A percentile compares a stretch with the other conserved stretches of the same genome.
Conservation (phyloP, 2,113 vertebrate genomes). For the Actenoides lindsayi region DNA sequence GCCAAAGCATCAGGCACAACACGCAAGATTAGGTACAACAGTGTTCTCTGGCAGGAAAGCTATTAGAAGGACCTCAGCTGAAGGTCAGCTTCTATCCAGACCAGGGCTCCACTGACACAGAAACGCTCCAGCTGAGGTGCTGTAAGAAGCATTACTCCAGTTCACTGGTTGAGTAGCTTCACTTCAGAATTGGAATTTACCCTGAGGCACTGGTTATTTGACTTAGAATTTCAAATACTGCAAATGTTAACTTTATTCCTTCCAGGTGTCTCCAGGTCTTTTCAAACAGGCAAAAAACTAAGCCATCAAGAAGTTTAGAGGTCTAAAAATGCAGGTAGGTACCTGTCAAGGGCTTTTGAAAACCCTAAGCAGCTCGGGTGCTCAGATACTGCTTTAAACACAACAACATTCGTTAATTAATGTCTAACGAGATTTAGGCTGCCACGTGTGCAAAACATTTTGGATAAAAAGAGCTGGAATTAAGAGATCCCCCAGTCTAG, state of each 20-base stretch:
- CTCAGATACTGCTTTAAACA: not conserved
- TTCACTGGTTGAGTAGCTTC: not conserved
- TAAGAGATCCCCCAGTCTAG: not conserved
- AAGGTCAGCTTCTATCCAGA: not conserved
- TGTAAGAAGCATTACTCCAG: not conserved
- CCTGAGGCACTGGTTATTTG: not conserved
- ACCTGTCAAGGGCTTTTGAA: not conserved
- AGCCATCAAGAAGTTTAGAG: not conserved
- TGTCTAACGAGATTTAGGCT: not conserved
- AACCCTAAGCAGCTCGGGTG: not conserved
- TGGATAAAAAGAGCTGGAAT: not conserved
- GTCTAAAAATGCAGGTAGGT: not conserved
- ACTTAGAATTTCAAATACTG: not conserved
- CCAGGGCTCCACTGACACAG: not conserved
- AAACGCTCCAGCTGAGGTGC: not conserved
- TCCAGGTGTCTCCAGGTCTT: not conserved
- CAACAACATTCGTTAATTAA: not conserved
- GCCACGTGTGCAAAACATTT: not conserved
- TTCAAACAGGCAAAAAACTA: not conserved
- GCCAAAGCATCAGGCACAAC: not conserved
- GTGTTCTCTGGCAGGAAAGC: not conserved
- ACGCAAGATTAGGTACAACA: not conserved
- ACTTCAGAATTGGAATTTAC: not conserved
- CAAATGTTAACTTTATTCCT: not conserved
- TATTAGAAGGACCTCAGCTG: not conserved